Evolutionary conservation across 2,113 vertebrate genomes (phyloP).

Genomic region (Helogale parvula): DNA sequence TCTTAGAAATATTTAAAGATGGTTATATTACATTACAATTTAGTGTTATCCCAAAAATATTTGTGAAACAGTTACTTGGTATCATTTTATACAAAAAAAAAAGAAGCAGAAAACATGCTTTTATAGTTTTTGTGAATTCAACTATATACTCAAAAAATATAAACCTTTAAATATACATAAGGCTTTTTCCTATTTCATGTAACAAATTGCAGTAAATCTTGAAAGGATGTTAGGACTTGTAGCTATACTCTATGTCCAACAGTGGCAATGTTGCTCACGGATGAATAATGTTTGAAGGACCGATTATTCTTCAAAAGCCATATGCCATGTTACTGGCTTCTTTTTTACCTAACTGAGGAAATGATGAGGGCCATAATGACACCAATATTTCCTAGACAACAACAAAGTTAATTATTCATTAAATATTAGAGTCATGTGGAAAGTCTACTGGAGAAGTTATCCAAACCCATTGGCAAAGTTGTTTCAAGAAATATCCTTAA

Average conservation of each 20-base stretch:
- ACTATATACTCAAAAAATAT: not conserved
- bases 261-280: not conserved
- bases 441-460: not conserved
- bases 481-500: not conserved
- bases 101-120: slow-evolving; percentile 43
- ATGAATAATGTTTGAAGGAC: not conserved
- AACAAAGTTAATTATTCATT: not conserved
- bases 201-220: not conserved
- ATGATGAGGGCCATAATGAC: not conserved
- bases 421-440: not conserved
- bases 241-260: not conserved
- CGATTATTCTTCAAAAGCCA: not conserved
- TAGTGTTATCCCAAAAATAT: slow-evolving; percentile 6
- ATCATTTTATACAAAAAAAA: slow-evolving; percentile 38
- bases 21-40: not conserved
- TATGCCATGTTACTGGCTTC: not conserved
- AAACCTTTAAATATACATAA: not conserved
- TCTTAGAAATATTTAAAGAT: not conserved
- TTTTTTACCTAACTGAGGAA: not conserved
- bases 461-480: not conserved
- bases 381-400: not conserved
- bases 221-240: not conserved
- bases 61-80: not conserved
- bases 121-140: slow-evolving; percentile 33
- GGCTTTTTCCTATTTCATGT: not conserved